A percentile compares a stretch with the other conserved stretches of the same genome.
Conservation (phyloP, 2,113 vertebrate genomes). For the Trogon melanurus region DNA sequence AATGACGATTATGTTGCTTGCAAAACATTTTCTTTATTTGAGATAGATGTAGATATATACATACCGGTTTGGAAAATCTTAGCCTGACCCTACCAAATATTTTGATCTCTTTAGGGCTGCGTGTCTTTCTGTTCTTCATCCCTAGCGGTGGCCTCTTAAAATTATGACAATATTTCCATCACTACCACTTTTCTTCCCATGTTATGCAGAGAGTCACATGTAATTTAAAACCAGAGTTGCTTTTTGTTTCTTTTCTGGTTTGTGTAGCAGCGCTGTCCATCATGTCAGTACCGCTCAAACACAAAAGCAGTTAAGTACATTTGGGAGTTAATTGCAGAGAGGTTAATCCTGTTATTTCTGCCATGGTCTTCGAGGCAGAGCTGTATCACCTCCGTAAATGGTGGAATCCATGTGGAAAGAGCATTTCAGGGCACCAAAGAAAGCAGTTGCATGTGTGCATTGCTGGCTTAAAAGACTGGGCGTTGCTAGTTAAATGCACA, state of each 20-base stretch:
- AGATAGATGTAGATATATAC: background rate
- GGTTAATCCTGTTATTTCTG: background rate
- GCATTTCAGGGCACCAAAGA: background rate
- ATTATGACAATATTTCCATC: background rate
- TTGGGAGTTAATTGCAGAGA: background rate
- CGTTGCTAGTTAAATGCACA: background rate
- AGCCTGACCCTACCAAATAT: background rate
- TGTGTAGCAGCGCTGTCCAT: background rate
- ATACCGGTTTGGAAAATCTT: conserved; percentile 39
- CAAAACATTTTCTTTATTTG: background rate
- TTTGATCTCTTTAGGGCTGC: background rate
- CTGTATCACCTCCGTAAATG: background rate
- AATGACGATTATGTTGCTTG: background rate
- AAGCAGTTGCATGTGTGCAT: background rate
- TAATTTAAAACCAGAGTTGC: background rate
- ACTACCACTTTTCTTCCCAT: background rate
- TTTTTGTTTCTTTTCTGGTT: background rate
- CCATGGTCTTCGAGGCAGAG: background rate
- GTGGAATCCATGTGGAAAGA: background rate
- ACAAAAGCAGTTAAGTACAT: background rate
- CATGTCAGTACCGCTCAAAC: background rate
- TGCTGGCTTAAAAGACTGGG: background rate
- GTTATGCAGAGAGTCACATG: background rate
- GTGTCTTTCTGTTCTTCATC: background rate
- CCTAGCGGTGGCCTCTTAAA: background rate